Conservation (phyloP, 2,888 invertebrate genomes). For the Polymixis lichenea region DNA sequence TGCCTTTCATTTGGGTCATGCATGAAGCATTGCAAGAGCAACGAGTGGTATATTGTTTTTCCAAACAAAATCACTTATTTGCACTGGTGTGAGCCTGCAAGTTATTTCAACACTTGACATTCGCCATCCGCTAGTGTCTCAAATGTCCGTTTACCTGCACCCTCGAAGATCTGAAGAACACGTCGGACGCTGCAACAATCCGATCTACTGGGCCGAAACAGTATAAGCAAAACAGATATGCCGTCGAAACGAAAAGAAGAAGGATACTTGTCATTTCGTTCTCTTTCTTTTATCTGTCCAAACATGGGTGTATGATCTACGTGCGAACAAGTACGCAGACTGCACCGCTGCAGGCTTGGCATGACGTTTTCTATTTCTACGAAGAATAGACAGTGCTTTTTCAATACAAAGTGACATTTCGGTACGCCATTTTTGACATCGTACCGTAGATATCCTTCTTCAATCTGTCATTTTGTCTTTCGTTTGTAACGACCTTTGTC, state of each 20-base stretch:
- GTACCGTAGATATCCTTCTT: no score
- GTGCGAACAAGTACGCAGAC: conserved; percentile 1
- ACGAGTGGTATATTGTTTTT: conserved; percentile 19
- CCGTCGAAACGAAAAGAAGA: neutral
- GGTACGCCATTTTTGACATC: no score
- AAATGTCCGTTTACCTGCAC: neutral
- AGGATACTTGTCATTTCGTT: neutral
- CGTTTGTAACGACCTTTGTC: no score
- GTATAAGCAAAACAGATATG: neutral
- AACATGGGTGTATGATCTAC: neutral
- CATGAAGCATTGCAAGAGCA: conserved; percentile 32
- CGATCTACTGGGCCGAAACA: neutral
- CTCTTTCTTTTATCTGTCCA: neutral
- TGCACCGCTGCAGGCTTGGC: no score
- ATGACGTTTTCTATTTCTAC: no score
- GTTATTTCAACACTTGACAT: neutral
- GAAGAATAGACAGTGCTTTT: no score
- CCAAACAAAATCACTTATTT: conserved; percentile 26
- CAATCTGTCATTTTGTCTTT: no score
- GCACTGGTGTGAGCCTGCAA: neutral
- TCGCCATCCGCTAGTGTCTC: neutral
- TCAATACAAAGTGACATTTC: no score
- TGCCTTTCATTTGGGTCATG: conserved; percentile 44
- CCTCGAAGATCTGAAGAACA: neutral
- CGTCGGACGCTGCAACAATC: neutral